Evolutionary conservation across 1,140 invertebrate species (phyloP), one percentile per base, ranked within the genome.

Genomic region (Eupristina koningsbergeri): DNA sequence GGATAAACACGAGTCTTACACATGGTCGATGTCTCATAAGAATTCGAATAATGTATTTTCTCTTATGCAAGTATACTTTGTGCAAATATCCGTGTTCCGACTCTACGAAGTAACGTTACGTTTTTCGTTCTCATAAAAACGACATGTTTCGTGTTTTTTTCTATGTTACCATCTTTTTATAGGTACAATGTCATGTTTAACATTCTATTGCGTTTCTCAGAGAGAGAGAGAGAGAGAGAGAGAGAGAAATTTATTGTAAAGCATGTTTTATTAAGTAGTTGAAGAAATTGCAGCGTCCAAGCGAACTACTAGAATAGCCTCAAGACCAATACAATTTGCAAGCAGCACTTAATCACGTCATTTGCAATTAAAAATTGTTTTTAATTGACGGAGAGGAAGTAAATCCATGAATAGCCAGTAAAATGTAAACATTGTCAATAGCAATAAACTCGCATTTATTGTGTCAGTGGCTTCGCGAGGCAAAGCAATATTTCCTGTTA

Each of bases 31-130:
- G 36, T 74, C 64, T 80, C 63, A 71, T 71, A 64, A 47, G 63
- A 80, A 80, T 81, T 61, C 47, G 26, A 34, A 34, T 47, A 67
- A 13, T 34, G 31, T 74, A 41, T 47, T 45, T n/a, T 29, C 50
- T 39, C 45, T 81, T 73, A 61, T 81, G 79, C 67, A 81, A 71
- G 69, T 73, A 47, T 81, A 41, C 36, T 39, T 73, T 45, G 67
- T 71, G 50, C 71, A 81, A 81, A 81, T 73, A 81, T 81, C 36
- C 64, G 78, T 36, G 0, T 67, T 67, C 26, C 29, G n/a, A 31
- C 63, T 31, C 11, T 22, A 11, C 71, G 67, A 71, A 71, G 15
- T 71, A 41, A 41, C 36, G 13, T 71, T 41, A 41, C 8, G 17
- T 39, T 34, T 67, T 67, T 67, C 22, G 26, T 58, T 26, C 26